Conservation (phyloP, 1,140 invertebrate species). For the Brachionus calyciflorus region DNA sequence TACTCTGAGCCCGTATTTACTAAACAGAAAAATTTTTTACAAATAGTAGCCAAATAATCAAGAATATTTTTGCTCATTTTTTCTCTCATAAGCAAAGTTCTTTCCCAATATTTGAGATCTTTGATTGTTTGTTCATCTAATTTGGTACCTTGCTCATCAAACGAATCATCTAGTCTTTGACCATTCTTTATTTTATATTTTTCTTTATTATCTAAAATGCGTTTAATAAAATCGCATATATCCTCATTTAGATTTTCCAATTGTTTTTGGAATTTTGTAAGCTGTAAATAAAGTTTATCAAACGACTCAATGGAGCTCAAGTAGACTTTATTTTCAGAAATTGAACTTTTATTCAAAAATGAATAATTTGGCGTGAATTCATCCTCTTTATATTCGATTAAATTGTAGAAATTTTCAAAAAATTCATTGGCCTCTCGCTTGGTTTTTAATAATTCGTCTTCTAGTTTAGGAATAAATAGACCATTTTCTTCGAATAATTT, state of each 20-base stretch:
- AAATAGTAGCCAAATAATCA: neutral
- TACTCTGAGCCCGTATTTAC: neutral
- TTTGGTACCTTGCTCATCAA: neutral
- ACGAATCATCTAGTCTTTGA: neutral
- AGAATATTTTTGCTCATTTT: constrained; percentile 1
- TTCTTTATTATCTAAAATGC: neutral
- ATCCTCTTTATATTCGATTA: neutral
- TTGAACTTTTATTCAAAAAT: neutral
- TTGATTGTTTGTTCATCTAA: neutral
- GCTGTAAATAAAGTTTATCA: constrained; percentile 10
- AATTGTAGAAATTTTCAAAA: neutral
- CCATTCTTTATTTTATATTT: neutral
- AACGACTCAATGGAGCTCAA: neutral
- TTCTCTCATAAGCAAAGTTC: neutral
- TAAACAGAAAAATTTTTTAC: constrained; percentile 32
- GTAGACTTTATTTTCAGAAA: constrained; percentile 11
- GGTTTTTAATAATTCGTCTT: constrained; percentile 17
- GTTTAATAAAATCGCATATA: constrained; percentile 3
- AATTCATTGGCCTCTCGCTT: neutral
- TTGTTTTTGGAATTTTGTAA: neutral
- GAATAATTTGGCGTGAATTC: constrained; percentile 6
- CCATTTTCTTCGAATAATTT: constrained; percentile 15
- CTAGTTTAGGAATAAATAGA: neutral
- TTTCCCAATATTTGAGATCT: constrained; percentile 1
- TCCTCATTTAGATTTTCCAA: constrained; percentile 8